A percentile compares a stretch with the other conserved stretches of the same genome.
These are phyloP conservation scores for Meteorus cinctellus DNA, from an alignment of 2,888 invertebrate species.

Conservation along the genomic window DNA sequence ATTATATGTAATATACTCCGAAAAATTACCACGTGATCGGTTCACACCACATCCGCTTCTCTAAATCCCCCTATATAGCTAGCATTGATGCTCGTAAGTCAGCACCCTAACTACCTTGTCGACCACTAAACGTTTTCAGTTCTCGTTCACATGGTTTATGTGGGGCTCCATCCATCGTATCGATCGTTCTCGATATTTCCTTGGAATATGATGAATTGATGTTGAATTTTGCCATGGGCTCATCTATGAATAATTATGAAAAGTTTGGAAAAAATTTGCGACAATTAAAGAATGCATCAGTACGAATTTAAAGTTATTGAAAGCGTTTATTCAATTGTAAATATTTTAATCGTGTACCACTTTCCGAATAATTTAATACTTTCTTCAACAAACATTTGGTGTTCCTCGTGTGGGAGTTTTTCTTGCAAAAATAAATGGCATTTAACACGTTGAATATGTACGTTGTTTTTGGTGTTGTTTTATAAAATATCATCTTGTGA, in stretches of 20 bases:
- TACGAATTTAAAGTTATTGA: no score
- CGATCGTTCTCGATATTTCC: no score
- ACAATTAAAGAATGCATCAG: no score
- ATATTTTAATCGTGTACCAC: no score
- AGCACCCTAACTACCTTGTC: conserved; percentile 51
- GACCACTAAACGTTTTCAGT: conserved; percentile 26
- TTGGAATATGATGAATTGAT: neutral
- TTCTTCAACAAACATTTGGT: neutral
- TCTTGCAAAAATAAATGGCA: neutral
- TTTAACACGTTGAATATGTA: neutral
- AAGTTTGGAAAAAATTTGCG: no score
- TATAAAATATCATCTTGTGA: conserved; percentile 2
- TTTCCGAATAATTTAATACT: neutral
- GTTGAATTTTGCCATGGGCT: neutral
- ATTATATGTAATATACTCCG: conserved; percentile 41
- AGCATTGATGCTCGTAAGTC: conserved; percentile 52
- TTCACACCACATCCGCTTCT: conserved; percentile 53
- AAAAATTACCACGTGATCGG: conserved; percentile 54
- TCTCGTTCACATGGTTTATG: conserved; percentile 10
- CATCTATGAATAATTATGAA: no score
- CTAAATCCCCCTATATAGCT: conserved; percentile 28
- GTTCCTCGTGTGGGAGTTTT: conserved; percentile 20
- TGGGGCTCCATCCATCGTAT: neutral
- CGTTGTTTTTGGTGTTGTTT: neutral
- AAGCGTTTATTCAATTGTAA: no score